Evolutionary conservation across 2,113 vertebrate species (phyloP).

Genomic region (Australoheros scitulus): DNA sequence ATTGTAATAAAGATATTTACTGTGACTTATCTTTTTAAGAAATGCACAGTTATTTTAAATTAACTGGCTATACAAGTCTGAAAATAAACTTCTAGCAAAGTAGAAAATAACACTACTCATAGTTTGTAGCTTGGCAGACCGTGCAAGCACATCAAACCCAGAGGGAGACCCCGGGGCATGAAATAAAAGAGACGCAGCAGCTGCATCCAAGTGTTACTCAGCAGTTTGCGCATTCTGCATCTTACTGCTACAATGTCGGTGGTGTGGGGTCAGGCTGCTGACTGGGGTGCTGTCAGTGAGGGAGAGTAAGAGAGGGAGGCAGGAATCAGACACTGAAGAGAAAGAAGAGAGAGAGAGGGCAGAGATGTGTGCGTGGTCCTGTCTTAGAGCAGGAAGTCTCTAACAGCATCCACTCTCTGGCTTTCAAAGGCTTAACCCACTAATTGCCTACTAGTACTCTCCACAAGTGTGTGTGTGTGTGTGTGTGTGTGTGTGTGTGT

Average conservation of each 20-base stretch:
- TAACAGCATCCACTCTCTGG: constrained; percentile 62
- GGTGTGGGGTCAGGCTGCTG: constrained; percentile 15
- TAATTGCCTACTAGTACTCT: constrained; percentile 37
- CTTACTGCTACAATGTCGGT: constrained; percentile 39
- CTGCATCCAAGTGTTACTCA: constrained; percentile 45
- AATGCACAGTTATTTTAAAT: background rate
- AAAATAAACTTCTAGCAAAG: background rate
- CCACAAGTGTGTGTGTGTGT: background rate
- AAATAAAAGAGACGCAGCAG: background rate
- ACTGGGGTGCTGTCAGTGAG: background rate
- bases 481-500: background rate
- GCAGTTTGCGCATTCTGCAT: constrained; percentile 65
- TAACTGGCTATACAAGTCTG: background rate
- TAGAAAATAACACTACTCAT: background rate
- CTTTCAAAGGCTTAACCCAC: constrained; percentile 46
- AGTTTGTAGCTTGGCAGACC: background rate
- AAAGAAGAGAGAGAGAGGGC: constrained; percentile 11
- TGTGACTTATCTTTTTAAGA: background rate
- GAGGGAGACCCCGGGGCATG: background rate
- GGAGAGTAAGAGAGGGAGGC: background rate
- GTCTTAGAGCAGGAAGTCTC: constrained; percentile 66
- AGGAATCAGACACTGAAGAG: background rate
- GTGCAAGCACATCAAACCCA: background rate
- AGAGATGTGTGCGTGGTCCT: constrained; percentile 19
- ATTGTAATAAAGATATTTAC: background rate